These are phyloP conservation scores for Struthidea cinerea DNA, from an alignment of 2,113 vertebrate genomes.

Conservation along the genomic window DNA sequence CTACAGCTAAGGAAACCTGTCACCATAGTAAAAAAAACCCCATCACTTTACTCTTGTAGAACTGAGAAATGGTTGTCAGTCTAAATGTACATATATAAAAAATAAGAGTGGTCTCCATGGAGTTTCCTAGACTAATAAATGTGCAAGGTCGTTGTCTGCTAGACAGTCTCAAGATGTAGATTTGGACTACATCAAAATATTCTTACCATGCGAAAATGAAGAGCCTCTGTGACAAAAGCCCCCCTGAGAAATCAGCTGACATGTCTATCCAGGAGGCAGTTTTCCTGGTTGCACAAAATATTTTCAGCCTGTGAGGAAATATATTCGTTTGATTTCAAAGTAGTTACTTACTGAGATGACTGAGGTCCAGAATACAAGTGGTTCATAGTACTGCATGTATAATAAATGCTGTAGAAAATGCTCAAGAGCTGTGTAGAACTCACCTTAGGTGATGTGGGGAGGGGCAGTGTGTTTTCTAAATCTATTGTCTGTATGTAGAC, in stretches of 20 bases:
- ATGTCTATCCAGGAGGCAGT: background rate
- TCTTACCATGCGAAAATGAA: background rate
- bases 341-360: background rate
- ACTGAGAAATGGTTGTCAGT: background rate
- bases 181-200: background rate
- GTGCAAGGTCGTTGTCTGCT: background rate
- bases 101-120: background rate
- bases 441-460: background rate
- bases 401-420: background rate
- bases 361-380: background rate
- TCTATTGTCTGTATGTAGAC: fast-evolving
- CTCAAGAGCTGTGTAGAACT: background rate
- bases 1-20: background rate
- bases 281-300: background rate
- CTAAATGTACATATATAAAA: background rate
- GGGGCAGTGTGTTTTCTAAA: background rate
- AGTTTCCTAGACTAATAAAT: background rate
- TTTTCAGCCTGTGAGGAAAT: background rate
- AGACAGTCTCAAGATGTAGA: background rate
- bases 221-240: background rate
- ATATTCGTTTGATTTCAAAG: background rate
- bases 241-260: background rate
- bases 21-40: background rate
- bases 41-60: background rate
- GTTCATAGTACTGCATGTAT: background rate